Base-by-base conservation (phyloP, 2,113 vertebrate genomes). In the Gopherus evgoodei region DNA sequence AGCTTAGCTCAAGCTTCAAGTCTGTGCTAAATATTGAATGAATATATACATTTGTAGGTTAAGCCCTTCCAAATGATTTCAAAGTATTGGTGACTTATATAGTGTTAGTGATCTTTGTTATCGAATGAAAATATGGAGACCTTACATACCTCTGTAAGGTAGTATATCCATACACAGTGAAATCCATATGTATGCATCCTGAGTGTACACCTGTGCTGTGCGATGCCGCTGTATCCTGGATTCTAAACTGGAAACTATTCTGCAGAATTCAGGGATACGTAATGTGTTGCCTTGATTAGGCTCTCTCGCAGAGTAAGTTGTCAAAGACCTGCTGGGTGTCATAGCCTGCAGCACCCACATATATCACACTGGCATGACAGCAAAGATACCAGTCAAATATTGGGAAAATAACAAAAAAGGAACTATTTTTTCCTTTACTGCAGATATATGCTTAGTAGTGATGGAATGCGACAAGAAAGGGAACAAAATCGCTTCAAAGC, bases 401-500 rank as follows among this genome's bases (percentile, higher is more conserved):
- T 54, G 38, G 56, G 44, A 22, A 84, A 93, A 50, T 93, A 85
- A 89, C 56, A 56, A 31, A 52, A 84, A 84, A 69, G 6, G 27
- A 95, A 88, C 82, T 96, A 4, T 91, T 85, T 94, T 95, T 44
- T 84, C 49, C 44, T 29, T 44, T 22, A 92, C 89, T 62, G 88
- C 89, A 98, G 98, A 98, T 75, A 54, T 80, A 0, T 95, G 94
- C 78, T 92, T 97, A 87, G 95, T 90, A 86, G 89, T 90, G 1
- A 82, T 93, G 87, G 97, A 98, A 49, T 96, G 92, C 86, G 97
- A 97, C 52, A 97, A 97, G 91, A 96, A 98, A n/a, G 90, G 93
- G 49, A 97, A 72, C 81, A 96, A 96, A 31, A 53, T 25, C 9
- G 91, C 95, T 92, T 93, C 96, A 79, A 95, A 96, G 81, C 22